Percentiles rank a stretch among this genome's conserved stretches.
Conservation (phyloP, 2,888 invertebrate species). For the Ramazzottius varieornatus region DNA sequence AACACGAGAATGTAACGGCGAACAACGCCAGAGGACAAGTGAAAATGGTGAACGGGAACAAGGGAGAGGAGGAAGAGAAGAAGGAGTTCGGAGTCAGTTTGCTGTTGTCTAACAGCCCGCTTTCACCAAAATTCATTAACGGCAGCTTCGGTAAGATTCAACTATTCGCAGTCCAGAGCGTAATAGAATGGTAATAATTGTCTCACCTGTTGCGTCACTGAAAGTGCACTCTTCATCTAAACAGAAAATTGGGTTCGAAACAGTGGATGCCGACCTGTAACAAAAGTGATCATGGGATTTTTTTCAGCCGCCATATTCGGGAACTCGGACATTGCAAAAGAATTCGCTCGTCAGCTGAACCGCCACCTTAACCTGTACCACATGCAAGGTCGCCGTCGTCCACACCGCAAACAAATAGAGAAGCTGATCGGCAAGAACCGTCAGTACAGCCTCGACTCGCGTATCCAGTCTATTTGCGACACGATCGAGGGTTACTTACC, state of each 20-base stretch:
- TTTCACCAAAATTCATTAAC: conserved; percentile 66
- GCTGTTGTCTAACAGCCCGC: conserved; percentile 69
- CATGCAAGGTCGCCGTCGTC: conserved; percentile 5
- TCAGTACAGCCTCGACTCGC: conserved; percentile 6
- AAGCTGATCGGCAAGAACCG: conserved; percentile 2
- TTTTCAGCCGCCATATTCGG: conserved; percentile 4
- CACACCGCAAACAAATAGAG: not conserved
- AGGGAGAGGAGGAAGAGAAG: conserved; percentile 31
- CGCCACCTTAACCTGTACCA: not conserved
- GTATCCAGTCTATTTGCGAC: conserved; percentile 6
- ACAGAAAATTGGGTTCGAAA: no score
- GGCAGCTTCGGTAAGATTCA: conserved; percentile 21
- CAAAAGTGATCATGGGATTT: not conserved
- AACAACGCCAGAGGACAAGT: conserved; percentile 9
- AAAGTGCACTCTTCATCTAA: no score
- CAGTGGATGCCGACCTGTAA: not conserved
- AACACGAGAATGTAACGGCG: conserved; percentile 10
- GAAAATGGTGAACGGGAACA: conserved; percentile 38
- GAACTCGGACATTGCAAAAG: conserved; percentile 4
- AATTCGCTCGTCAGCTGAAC: conserved; percentile 5
- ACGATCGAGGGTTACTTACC: not conserved
- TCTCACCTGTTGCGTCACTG: no score
- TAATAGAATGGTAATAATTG: no score
- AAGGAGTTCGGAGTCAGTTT: conserved; percentile 75
- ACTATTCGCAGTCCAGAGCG: no score